Percentiles rank a stretch among this genome's conserved stretches.
phyloP scores from a whole-genome alignment of 2,888 invertebrate species.

The Norana najaformis region DNA sequence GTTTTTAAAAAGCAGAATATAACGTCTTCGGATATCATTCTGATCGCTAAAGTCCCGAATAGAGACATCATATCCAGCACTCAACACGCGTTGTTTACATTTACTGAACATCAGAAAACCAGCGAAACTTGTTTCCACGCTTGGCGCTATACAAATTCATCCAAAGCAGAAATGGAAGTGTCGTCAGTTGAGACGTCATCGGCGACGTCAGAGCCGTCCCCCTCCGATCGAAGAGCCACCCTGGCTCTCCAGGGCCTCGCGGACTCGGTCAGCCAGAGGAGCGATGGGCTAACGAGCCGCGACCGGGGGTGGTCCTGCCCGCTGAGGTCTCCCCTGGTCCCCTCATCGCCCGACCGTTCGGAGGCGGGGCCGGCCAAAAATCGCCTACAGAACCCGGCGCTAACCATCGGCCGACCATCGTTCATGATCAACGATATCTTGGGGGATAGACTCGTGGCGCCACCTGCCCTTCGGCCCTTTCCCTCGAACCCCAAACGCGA shows the following conservation, averaged over 20 bases:
- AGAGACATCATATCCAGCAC: not conserved
- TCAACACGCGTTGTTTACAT: too few relatives aligned
- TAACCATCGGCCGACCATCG: not conserved
- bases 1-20: not conserved
- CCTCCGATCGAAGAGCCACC: not conserved
- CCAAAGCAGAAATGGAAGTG: not conserved
- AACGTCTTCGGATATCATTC: not conserved
- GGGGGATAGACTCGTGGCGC: not conserved
- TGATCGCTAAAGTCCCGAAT: not conserved
- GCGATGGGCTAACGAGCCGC: not conserved
- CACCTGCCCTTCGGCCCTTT: not conserved
- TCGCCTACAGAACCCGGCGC: not conserved
- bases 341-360: not conserved
- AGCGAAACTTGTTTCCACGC: not conserved
- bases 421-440: slow-evolving; percentile 20
- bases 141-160: not conserved
- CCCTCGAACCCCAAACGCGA: not conserved
- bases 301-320: not conserved
- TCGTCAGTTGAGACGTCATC: slow-evolving; percentile 13
- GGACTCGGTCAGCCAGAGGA: slow-evolving; percentile 10
- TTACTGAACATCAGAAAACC: not conserved
- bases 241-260: slow-evolving; percentile 18
- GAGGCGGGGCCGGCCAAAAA: not conserved
- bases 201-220: not conserved
- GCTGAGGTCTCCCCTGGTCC: not conserved